Percentiles rank a stretch among this genome's conserved stretches.
Conservation (phyloP, 2,113 vertebrate species). For the Dunckerocampus dactyliophorus region DNA sequence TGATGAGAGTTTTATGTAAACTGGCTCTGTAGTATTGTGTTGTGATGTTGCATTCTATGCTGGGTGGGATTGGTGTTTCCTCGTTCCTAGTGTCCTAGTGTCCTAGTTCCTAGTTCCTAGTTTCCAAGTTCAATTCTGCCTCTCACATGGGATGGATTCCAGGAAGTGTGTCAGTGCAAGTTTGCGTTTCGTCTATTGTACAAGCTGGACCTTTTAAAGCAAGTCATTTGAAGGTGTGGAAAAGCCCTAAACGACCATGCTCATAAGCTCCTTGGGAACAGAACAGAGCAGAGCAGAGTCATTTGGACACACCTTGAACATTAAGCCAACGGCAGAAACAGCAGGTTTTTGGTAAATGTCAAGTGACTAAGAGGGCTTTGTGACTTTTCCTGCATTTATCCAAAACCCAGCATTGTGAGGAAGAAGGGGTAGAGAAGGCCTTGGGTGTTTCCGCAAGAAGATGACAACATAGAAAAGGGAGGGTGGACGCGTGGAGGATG, state of each 20-base stretch:
- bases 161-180: background rate
- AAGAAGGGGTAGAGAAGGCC: slow-evolving; percentile 8
- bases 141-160: background rate
- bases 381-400: slow-evolving; percentile 30
- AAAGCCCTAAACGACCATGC: slow-evolving; percentile 1
- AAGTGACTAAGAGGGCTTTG: slow-evolving; percentile 35
- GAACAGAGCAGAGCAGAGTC: slow-evolving; percentile 12
- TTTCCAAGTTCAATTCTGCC: too few species aligned
- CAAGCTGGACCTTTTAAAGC: background rate
- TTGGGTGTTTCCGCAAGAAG: slow-evolving; percentile 17
- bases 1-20: too few species aligned
- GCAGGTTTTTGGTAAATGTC: slow-evolving; percentile 53
- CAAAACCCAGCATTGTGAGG: slow-evolving; percentile 21
- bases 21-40: too few species aligned
- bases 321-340: slow-evolving; percentile 48
- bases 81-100: too few species aligned
- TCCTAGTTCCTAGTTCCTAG: too few species aligned
- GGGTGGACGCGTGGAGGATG: slow-evolving; percentile 19
- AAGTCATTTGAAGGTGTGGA: slow-evolving; percentile 1
- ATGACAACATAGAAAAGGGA: slow-evolving; percentile 3
- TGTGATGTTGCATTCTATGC: too few species aligned
- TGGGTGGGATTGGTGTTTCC: too few species aligned
- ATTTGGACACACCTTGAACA: slow-evolving; percentile 23
- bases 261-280: slow-evolving; percentile 9
- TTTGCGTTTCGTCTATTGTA: background rate